Evolutionary conservation across 2,888 invertebrate species (phyloP), one percentile per base, ranked within the genome.

Genomic region (Apodemia zela): DNA sequence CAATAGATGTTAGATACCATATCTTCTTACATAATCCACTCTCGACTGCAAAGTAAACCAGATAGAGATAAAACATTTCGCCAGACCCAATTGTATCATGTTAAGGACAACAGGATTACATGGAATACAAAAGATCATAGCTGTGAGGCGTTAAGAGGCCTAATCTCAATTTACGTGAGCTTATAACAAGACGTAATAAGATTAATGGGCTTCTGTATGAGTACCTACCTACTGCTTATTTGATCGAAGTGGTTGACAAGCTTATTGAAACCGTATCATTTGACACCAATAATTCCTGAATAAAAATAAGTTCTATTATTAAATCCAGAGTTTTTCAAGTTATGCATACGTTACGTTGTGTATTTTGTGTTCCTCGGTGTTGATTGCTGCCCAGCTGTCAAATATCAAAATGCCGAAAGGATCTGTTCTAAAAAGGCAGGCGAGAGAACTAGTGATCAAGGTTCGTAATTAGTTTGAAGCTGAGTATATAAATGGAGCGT

Each of bases 31-130:
- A 74, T 69, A 71, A 76, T 73, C 66, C 68, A 61, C 68, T 68
- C 65, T 67, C 62, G 63, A 61, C 69, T 71, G 63, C 64, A 63
- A 65, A 64, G 59, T 68, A 65, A 67, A 65, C 59, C 25, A 57
- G 54, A 57, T 57, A 57, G 15, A 57, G 54, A 57, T 75, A 77
- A 75, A 71, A 70, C 62, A 75, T 74, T 78, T 77, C 65, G 76
- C 77, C 66, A 64, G 54, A 74, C 73, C 76, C 74, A 70, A 71
- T 75, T 75, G 76, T 76, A 71, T 70, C 65, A 68, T 65, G 66
- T 68, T 65, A 71, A 69, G 76, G 77, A 87, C 86, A 89, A 87
- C 82, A 69, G 84, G 84, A 88, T 89, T 84, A 87, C 76, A 69
- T 65, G 64, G 65, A 65, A 76, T 72, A 86, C 85, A 87, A 86